Conservation (phyloP, 2,113 vertebrate species). For the Hylia prasina region DNA sequence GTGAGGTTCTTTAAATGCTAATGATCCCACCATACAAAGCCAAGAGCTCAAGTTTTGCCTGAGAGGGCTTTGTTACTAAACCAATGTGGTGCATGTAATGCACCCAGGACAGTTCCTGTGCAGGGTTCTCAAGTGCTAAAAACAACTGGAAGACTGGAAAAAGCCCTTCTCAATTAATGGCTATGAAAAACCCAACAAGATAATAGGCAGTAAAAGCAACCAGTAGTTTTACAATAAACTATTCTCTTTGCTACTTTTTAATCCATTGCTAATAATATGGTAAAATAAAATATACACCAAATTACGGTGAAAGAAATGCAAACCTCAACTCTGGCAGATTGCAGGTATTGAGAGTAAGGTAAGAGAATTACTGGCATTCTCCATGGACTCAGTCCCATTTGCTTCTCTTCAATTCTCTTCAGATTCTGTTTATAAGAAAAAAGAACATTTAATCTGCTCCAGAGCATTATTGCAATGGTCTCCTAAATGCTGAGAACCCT, state of each 20-base stretch:
- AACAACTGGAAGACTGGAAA: neutral
- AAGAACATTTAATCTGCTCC: neutral
- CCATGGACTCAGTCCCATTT: neutral
- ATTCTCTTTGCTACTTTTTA: neutral
- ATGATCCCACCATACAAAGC: fast-evolving
- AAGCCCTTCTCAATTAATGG: neutral
- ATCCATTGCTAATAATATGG: neutral
- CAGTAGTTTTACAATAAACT: neutral
- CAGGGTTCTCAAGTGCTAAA: fast-evolving
- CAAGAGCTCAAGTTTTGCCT: neutral
- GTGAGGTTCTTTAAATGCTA: neutral
- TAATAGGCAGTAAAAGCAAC: neutral
- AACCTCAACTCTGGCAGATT: neutral
- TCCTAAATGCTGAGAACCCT: neutral
- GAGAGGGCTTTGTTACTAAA: neutral
- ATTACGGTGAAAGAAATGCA: neutral
- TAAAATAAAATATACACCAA: neutral
- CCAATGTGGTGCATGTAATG: fast-evolving
- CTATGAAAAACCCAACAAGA: neutral
- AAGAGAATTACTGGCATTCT: neutral
- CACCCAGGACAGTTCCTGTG: neutral
- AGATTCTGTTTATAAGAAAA: neutral
- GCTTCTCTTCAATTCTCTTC: neutral
- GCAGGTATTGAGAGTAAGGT: neutral
- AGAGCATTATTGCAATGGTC: neutral